Base-by-base conservation (phyloP, 2,113 vertebrate genomes). In the Paedocypris sp. region DNA sequence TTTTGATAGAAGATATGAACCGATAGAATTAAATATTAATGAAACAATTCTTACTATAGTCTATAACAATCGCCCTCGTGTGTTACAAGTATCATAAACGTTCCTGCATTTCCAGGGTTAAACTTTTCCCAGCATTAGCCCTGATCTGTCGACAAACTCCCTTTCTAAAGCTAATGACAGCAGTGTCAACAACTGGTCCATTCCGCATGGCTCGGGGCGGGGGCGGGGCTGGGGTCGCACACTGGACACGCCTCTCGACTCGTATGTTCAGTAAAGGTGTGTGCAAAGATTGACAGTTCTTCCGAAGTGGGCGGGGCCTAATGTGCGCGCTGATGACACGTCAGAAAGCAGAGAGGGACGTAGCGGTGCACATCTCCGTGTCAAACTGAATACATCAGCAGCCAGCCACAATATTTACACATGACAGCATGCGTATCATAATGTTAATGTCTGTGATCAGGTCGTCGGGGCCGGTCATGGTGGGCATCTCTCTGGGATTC, bases 401-500 rank as follows among this genome's bases (percentile, higher is more conserved):
- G 35, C 29, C 43, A 18, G 19, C 35, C 4, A n/a, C 5, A 6
- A 3, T 7, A 23, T 26, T 26, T 38, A 4, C n/a, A 11, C 29
- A 36, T 10, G 26, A n/a, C 29, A 50, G 36, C 38, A 97, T 95
- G 93, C 86, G 90, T 69, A 80, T 90, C 10, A 86, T 89, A 13
- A 77, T 87, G 81, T 51, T 93, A 48, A 60, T 92, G 71, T 91
- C 92, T 32, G 74, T 91, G 53, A 76, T 91, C 71, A 85, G 92
- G 77, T 91, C 92, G 59, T 80, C 88, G 25, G 91, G 89, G 77
- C 92, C 92, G 31, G 90, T 95, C 72, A 83, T 89, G 6, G 82
- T 96, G 39, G 93, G 93, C 39, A 86, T 97, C 72, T 97, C 93
- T 15, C 72, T 97, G 52, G 93, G 92, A 13, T 94, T 96, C 76